A percentile compares a stretch with the other conserved stretches of the same genome.
These are phyloP conservation scores for Cetonia aurata DNA, from an alignment of 2,888 invertebrate genomes.

Conservation along the genomic window DNA sequence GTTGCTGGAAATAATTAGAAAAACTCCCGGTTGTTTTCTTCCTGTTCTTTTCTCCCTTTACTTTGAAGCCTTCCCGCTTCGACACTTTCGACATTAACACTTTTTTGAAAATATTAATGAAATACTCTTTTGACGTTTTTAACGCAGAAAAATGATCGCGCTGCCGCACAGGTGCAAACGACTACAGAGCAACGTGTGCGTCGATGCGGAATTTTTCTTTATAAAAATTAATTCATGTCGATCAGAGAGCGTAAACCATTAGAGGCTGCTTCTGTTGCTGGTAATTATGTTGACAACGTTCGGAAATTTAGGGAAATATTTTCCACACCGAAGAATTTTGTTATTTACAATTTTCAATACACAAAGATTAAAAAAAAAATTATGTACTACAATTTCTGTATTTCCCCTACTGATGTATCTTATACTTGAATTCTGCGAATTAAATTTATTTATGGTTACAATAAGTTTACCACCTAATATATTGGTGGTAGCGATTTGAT, in stretches of 20 bases:
- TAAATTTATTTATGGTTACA: too few relatives aligned
- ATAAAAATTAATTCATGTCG: conserved; percentile 30
- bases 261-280: neutral
- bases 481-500: too few relatives aligned
- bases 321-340: too few relatives aligned
- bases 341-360: too few relatives aligned
- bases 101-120: conserved; percentile 24
- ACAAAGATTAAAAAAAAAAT: too few relatives aligned
- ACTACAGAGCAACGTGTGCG: conserved; percentile 23
- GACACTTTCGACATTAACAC: conserved; percentile 24
- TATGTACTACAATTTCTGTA: too few relatives aligned
- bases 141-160: conserved; percentile 19
- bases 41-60: neutral
- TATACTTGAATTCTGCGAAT: too few relatives aligned
- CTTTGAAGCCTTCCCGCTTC: conserved; percentile 15
- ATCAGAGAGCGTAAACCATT: conserved; percentile 5
- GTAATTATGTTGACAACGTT: neutral
- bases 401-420: too few relatives aligned
- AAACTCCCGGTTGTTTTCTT: conserved; percentile 5
- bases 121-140: conserved; percentile 20
- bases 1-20: conserved; percentile 38
- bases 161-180: conserved; percentile 18
- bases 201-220: conserved; percentile 30
- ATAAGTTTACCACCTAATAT: too few relatives aligned
- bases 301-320: neutral